phyloP scores from a whole-genome alignment of 2,797 vertebrate species.

The Lycodopsis pacificus region DNA sequence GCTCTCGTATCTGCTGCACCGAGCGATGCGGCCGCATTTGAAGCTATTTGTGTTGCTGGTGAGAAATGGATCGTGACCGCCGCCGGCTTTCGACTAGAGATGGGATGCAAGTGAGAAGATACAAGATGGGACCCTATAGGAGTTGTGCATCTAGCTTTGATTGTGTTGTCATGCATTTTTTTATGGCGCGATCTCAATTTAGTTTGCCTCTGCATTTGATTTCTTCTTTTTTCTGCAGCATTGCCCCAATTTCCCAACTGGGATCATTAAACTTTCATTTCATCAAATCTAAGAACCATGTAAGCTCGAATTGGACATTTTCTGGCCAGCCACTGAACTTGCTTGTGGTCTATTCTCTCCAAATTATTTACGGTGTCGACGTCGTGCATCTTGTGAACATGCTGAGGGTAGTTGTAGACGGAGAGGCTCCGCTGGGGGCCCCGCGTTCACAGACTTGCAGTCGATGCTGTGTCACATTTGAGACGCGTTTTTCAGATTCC shows the following conservation, averaged over 20 bases:
- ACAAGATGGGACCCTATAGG: neutral
- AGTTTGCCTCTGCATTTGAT: neutral
- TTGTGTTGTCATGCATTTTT: neutral
- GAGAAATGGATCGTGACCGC: neutral
- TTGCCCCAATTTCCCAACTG: conserved; percentile 49
- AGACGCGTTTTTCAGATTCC: conserved; percentile 9
- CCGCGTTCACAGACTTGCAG: neutral
- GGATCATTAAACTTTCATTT: conserved; percentile 69
- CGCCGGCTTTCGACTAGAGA: conserved; percentile 3
- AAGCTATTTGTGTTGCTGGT: conserved; percentile 6
- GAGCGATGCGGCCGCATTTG: neutral
- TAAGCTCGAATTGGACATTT: conserved; percentile 54
- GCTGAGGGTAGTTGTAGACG: conserved; percentile 15
- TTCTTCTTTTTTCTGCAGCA: neutral
- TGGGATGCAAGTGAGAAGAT: conserved; percentile 10
- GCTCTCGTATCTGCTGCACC: neutral
- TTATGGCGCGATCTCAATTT: conserved; percentile 23
- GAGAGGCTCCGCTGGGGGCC: neutral
- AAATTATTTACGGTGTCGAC: conserved; percentile 60
- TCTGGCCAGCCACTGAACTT: conserved; percentile 29
- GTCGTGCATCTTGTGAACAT: conserved; percentile 24
- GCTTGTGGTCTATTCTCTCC: conserved; percentile 33
- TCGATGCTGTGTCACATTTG: neutral
- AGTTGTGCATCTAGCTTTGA: neutral
- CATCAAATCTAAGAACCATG: conserved; percentile 71